These are phyloP conservation scores for Cecidostiba fungosa DNA, from an alignment of 2,888 invertebrate species.

Conservation along the genomic window DNA sequence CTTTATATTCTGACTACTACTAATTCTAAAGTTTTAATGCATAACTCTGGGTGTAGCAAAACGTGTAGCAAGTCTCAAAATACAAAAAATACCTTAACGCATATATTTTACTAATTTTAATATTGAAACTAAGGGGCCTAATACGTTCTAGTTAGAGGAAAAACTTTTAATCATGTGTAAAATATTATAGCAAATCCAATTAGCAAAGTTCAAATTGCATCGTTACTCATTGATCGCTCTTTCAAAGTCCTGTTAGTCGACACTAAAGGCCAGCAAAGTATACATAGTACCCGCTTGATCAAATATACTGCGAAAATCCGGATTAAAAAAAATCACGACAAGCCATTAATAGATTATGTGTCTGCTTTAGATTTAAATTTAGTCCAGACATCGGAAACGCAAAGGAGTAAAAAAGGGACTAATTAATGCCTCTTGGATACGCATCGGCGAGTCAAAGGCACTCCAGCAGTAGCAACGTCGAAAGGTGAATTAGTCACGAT, in stretches of 20 bases:
- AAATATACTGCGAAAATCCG: neutral
- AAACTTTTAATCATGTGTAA: neutral
- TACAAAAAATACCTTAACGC: neutral
- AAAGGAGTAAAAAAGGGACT: neutral
- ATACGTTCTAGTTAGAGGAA: neutral
- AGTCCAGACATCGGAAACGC: neutral
- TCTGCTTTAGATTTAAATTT: neutral
- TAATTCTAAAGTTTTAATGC: too few species aligned
- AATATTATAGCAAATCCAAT: neutral
- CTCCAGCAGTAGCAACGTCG: neutral
- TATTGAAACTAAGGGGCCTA: neutral
- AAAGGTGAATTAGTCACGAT: constrained; percentile 24
- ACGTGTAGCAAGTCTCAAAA: neutral
- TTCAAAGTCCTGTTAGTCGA: neutral
- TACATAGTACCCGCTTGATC: neutral
- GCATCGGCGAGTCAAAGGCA: constrained; percentile 8
- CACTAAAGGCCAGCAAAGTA: neutral
- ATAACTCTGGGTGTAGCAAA: neutral
- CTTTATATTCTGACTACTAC: too few species aligned
- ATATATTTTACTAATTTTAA: neutral
- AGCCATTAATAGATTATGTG: neutral
- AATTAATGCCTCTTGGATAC: constrained; percentile 12
- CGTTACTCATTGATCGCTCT: neutral
- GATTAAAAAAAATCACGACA: neutral
- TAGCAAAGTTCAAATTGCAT: too few species aligned